Base-by-base conservation (phyloP, 2,113 vertebrate species). In the Trichomycterus rosablanca region DNA sequence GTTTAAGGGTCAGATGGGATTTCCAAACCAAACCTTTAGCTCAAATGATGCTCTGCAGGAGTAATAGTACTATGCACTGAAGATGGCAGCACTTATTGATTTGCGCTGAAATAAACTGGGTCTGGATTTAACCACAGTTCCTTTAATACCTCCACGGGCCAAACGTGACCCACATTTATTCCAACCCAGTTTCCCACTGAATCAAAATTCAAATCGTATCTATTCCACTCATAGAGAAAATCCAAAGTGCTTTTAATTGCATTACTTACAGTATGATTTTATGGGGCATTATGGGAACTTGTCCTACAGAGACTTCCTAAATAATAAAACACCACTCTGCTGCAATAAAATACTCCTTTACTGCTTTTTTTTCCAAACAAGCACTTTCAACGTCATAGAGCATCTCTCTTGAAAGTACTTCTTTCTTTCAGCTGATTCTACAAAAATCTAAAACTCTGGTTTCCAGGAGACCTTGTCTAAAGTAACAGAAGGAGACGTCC, bases 281-380 rank as follows among this genome's bases (percentile, higher is more conserved):
- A 26, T 19, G 20, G 5, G 39, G n/a, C 39, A 39, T 53, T 26
- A 60, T 37, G 22, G 35, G 16, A 26, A 54, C 37, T 19, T 52
- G 14, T 22, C 22, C 46, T 39, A 56, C 37, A 48, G 16, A 42
- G 34, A 55, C 14, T 45, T 20, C n/a, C 12, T 35, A 50, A 46
- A 52, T 65, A 46, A 32, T 55, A 60, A 66, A 37, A 19, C 40
- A 49, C 12, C 11, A 51, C 15, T 20, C 24, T 50, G 15, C 18
- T 23, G 2, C 28, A 3, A 10, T 43, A 30, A 54, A 35, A 10
- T 53, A 54, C 16, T 48, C 37, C 50, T 46, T 37, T n/a, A 44
- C n/a, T 35, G 15, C 4, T 12, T 35, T 70, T 12, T 35, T 70
- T 45, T 55, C 12, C 7, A n/a, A 15, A 49, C 48, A 64, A 23